Percentiles rank a stretch among this genome's conserved stretches.
Evolutionary conservation across 2,113 vertebrate species (phyloP).

Genomic region (Amazona guildingii): DNA sequence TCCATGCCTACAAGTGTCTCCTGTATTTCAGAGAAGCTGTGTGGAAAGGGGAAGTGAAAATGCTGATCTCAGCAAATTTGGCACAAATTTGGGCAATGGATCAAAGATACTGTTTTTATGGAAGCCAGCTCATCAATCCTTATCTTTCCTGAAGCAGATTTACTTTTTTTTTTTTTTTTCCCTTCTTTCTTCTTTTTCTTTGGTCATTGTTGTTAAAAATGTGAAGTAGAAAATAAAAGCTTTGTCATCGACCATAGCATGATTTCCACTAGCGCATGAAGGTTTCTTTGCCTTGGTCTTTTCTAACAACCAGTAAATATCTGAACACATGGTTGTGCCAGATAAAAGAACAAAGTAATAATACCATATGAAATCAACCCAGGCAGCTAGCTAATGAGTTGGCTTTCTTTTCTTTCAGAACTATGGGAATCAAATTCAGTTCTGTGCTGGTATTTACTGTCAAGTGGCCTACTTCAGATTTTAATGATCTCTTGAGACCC

Average conservation of each 20-base stretch:
- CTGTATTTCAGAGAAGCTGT: not conserved
- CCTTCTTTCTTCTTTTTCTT: not conserved
- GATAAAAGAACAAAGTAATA: slow-evolving; percentile 31
- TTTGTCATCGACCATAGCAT: not conserved
- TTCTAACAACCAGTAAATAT: slow-evolving; percentile 34
- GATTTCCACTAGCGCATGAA: not conserved
- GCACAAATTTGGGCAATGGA: not conserved
- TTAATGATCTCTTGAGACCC: slow-evolving; percentile 55
- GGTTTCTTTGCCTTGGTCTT: slow-evolving; percentile 7
- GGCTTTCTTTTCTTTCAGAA: slow-evolving; percentile 18
- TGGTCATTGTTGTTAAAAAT: not conserved
- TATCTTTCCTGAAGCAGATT: not conserved
- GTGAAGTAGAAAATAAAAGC: not conserved
- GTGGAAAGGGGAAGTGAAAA: not conserved
- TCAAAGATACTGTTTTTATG: slow-evolving; percentile 7
- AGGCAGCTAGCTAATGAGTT: not conserved
- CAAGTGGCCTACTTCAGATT: slow-evolving; percentile 36
- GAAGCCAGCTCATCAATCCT: not conserved
- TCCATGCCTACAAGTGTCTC: not conserved
- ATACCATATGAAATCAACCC: not conserved
- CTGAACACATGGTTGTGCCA: not conserved
- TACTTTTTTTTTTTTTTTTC: not conserved
- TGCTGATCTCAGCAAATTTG: not conserved
- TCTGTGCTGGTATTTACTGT: slow-evolving; percentile 15
- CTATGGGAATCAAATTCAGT: not conserved